Evolutionary conservation across 2,888 invertebrate genomes (phyloP).

Genomic region (Nesidiocoris tenuis): DNA sequence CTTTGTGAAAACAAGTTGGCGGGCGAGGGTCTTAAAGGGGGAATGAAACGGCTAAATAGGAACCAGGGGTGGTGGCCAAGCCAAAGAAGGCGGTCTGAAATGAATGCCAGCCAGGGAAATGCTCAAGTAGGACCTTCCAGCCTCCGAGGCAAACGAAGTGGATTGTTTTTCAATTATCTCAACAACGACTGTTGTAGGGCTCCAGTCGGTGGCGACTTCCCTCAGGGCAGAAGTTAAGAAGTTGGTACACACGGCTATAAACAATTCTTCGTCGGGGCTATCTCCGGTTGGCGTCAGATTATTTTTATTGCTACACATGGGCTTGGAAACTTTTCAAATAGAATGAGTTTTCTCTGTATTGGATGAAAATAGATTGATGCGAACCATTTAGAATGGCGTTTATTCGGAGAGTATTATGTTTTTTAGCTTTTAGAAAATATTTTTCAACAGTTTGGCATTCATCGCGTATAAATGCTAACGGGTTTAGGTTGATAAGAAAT

Average conservation of each 20-base stretch:
- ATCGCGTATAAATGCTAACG: no score
- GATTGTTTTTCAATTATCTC: conserved; percentile 43
- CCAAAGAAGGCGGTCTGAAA: conserved; percentile 6
- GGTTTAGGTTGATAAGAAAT: no score
- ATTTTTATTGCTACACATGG: conserved; percentile 27
- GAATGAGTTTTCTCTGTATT: no score
- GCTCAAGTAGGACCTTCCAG: not conserved
- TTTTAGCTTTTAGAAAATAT: no score
- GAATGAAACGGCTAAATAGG: not conserved
- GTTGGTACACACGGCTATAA: conserved; percentile 19
- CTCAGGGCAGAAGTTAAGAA: conserved; percentile 20
- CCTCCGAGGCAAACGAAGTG: conserved; percentile 5
- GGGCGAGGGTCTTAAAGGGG: conserved; percentile 15
- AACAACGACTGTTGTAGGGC: conserved; percentile 4
- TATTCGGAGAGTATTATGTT: no score
- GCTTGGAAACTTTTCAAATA: conserved; percentile 41
- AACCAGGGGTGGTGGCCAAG: not conserved
- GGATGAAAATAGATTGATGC: no score
- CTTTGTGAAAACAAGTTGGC: conserved; percentile 32
- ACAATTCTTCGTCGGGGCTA: conserved; percentile 34
- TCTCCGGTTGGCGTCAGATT: conserved; percentile 9
- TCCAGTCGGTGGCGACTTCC: conserved; percentile 6
- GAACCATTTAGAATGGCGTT: no score
- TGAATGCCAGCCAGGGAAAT: conserved; percentile 17
- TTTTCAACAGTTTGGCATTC: no score